phyloP scores from a whole-genome alignment of 2,888 invertebrate species.

The Oscheius sp. region DNA sequence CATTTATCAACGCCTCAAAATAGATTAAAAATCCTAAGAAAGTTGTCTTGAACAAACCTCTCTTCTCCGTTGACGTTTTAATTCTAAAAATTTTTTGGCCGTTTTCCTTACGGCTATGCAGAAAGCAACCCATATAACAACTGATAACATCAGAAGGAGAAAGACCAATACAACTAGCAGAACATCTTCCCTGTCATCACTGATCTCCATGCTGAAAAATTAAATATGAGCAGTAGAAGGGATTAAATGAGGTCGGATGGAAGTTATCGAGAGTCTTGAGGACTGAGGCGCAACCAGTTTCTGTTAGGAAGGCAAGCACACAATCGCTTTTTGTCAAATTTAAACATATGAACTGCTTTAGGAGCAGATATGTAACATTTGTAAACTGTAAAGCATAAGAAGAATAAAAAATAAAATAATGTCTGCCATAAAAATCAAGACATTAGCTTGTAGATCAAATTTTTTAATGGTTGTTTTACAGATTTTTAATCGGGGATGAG shows the following conservation, averaged over 20 bases:
- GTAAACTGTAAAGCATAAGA: too few species aligned
- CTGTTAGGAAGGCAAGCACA: conserved; percentile 20
- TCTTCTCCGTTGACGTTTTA: conserved; percentile 56
- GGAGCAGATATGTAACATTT: too few species aligned
- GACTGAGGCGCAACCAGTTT: conserved; percentile 27
- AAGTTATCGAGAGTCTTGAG: conserved; percentile 28
- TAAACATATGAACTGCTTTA: not conserved
- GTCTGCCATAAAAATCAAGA: not conserved
- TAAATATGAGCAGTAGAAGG: not conserved
- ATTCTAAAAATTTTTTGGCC: conserved; percentile 49
- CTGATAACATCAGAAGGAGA: conserved; percentile 56
- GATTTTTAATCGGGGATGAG: too few species aligned
- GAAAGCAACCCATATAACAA: conserved; percentile 62
- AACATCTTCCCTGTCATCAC: conserved; percentile 34
- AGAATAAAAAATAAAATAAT: not conserved
- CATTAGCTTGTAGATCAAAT: too few species aligned
- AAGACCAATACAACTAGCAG: conserved; percentile 51
- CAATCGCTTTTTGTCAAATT: conserved; percentile 1
- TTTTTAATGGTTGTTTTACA: too few species aligned
- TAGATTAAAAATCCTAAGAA: not conserved
- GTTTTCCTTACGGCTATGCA: conserved; percentile 57
- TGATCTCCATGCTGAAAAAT: not conserved
- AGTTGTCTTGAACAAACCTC: conserved; percentile 51
- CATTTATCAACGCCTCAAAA: conserved; percentile 46
- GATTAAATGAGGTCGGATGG: conserved; percentile 8